Conservation (phyloP, 2,113 vertebrate species). For the Zosterops lateralis region DNA sequence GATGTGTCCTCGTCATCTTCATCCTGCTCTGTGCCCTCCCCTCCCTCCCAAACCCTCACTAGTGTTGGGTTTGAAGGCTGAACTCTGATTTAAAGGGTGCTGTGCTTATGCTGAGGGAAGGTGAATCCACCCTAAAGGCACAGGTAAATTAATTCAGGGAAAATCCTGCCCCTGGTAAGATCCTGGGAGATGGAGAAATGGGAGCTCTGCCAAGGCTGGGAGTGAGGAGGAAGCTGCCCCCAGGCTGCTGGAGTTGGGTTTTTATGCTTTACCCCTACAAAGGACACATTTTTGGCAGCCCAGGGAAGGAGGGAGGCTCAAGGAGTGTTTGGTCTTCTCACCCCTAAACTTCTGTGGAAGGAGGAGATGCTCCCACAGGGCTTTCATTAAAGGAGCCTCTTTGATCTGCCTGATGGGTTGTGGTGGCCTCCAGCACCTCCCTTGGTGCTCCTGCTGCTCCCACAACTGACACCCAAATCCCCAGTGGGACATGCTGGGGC, state of each 20-base stretch:
- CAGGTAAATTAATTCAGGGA: background rate
- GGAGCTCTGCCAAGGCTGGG: background rate
- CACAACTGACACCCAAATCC: accelerated
- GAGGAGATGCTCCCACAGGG: background rate
- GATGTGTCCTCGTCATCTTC: background rate
- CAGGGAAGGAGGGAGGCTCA: background rate
- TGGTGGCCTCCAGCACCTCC: background rate
- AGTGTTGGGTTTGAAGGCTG: background rate
- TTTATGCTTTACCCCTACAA: background rate
- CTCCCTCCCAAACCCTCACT: background rate
- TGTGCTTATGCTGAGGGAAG: background rate
- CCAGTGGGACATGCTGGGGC: accelerated
- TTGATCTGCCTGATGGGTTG: background rate
- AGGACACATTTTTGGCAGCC: background rate
- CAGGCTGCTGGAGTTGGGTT: background rate
- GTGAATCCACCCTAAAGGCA: background rate
- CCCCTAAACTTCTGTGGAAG: background rate
- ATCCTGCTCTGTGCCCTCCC: background rate
- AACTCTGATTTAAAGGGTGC: background rate
- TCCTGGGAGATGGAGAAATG: background rate
- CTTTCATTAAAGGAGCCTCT: background rate
- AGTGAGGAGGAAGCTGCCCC: background rate
- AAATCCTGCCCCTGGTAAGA: background rate
- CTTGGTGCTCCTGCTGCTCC: background rate
- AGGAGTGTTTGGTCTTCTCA: background rate